Evolutionary conservation across 2,797 vertebrate species (phyloP), one percentile per base, ranked within the genome.

Genomic region (Periparus ater): DNA sequence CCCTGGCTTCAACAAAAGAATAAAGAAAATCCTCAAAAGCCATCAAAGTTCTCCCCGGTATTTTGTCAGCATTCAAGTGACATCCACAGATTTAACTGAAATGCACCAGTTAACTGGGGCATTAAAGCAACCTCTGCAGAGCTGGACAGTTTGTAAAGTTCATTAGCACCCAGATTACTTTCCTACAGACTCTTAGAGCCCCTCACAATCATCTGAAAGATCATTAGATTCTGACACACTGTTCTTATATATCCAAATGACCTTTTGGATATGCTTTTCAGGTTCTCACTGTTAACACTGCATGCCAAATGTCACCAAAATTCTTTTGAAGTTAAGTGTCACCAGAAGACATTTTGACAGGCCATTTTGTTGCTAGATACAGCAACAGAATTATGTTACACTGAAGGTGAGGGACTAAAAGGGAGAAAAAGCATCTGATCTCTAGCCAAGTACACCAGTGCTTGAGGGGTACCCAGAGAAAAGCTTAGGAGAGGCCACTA

Each of bases 321-420:
- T 71, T 77, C 94, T 91, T 95, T 61, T 78, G 47, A 96, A 91
- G 78, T 26, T 20, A 89, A 91, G 83, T 90, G 80, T 93, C 96
- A 93, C 36, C 67, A 77, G 36, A 71, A 90, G 94, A 93, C 88
- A 91, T 85, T 95, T 96, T 95, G 96, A 97, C 94, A 96, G 80
- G 77, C 71, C 63, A 5, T 77, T 96, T 58, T 95, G 74, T 85
- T 90, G 61, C 82, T 71, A 73, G 53, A 63, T 57, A 90, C 9
- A 60, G 79, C 74, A 90, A 76, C 9, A 76, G 71, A 88, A 90
- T 60, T 78, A 57, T 17, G 34, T 30, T 50, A 63, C 1, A 1
- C 44, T 22, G 38, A 7, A 17, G 18, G 20, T 11, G 53, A 79
- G 34, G 7, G 61, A 55, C 34, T 53, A 50, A 65, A 71, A 63